These are phyloP conservation scores for Pipistrellus pygmaeus DNA, from an alignment of 2,797 vertebrate genomes.

Conservation along the genomic window DNA sequence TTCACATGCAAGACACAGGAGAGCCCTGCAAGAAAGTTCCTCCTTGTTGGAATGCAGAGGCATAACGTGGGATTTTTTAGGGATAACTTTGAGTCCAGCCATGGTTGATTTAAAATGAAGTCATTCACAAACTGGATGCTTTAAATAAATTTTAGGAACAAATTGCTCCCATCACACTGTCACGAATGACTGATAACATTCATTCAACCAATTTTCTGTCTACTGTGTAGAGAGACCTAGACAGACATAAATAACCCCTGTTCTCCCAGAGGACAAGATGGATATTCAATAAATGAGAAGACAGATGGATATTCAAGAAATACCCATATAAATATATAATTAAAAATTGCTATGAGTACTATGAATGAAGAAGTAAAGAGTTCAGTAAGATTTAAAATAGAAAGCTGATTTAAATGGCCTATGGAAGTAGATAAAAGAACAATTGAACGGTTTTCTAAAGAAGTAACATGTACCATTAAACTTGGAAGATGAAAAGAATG, in stretches of 20 bases:
- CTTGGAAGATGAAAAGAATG: not conserved
- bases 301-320: not conserved
- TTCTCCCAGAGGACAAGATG: not conserved
- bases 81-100: not conserved
- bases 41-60: not conserved
- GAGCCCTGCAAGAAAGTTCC: not conserved
- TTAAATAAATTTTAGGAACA: not conserved
- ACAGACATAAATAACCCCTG: not conserved
- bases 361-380: not conserved
- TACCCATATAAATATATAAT: not conserved
- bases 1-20: not conserved
- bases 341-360: not conserved
- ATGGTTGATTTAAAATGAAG: not conserved
- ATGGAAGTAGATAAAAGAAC: not conserved
- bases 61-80: not conserved
- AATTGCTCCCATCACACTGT: not conserved
- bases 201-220: not conserved
- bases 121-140: not conserved
- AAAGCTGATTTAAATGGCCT: not conserved
- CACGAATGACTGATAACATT: not conserved
- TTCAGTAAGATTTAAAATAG: conserved; percentile 41
- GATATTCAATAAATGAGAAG: not conserved
- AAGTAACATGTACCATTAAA: not conserved
- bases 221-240: not conserved
- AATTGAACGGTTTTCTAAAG: not conserved